Evolutionary conservation across 2,797 vertebrate species (phyloP).

Genomic region (Pogoniulus pusillus): DNA sequence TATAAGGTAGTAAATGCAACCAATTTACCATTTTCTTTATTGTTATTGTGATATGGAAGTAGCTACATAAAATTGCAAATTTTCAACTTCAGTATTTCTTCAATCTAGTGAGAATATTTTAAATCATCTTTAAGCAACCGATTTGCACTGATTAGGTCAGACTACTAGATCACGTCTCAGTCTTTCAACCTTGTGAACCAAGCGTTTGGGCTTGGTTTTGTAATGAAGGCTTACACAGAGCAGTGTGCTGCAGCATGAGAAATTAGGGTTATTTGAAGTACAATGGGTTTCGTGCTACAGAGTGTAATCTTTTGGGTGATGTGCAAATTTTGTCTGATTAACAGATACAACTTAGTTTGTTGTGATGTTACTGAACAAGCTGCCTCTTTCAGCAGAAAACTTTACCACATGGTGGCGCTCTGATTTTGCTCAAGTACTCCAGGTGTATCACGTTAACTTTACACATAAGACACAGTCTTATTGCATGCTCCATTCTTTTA

Average conservation of each 20-base stretch:
- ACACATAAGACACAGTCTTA: not conserved
- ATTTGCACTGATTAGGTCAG: not conserved
- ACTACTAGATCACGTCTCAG: not conserved
- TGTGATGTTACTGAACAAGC: not conserved
- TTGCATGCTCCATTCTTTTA: not conserved
- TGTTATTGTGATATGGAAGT: not conserved
- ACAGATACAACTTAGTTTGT: not conserved
- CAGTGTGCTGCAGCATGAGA: not conserved
- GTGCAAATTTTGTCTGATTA: not conserved
- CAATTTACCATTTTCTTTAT: too few species aligned
- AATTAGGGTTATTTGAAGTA: not conserved
- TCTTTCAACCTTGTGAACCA: not conserved
- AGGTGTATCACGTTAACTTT: not conserved
- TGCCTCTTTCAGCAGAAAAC: not conserved
- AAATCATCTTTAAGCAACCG: not conserved
- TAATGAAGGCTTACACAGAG: not conserved
- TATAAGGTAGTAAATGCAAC: slow-evolving; percentile 72
- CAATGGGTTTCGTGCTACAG: not conserved
- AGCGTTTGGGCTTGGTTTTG: not conserved
- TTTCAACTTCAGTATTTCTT: too few species aligned
- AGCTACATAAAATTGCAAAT: not conserved
- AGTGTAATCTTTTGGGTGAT: not conserved
- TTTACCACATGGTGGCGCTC: slow-evolving; percentile 55
- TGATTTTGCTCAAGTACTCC: not conserved
- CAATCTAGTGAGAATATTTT: not conserved